These are phyloP conservation scores for Sprattus sprattus DNA, from an alignment of 2,113 vertebrate species.

Conservation along the genomic window DNA sequence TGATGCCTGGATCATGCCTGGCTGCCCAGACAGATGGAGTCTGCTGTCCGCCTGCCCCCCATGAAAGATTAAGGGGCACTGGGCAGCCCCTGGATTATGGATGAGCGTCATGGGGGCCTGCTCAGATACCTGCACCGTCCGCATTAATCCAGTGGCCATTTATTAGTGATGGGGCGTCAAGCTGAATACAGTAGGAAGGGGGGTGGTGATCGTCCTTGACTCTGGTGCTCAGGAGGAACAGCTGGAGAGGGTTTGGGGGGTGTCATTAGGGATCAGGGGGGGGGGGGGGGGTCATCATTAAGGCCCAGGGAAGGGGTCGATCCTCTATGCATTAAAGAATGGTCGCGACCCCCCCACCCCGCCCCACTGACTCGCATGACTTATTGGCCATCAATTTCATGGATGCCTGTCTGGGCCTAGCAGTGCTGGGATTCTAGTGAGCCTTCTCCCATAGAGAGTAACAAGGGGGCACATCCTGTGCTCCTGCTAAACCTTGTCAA, in stretches of 20 bases:
- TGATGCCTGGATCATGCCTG: neutral
- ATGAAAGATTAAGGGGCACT: conserved; percentile 37
- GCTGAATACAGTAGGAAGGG: conserved; percentile 22
- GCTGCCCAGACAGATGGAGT: neutral
- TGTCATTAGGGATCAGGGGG: neutral
- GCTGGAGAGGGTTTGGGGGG: neutral
- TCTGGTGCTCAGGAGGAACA: neutral
- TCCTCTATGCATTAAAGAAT: neutral
- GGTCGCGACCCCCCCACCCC: neutral
- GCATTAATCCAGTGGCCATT: conserved; percentile 44
- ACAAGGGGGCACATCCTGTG: neutral
- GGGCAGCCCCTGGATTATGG: conserved; percentile 43
- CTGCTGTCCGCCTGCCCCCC: neutral
- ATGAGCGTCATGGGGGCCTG: conserved; percentile 31
- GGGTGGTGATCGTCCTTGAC: neutral
- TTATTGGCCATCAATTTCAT: neutral
- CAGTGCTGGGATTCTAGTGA: neutral
- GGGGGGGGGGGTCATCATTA: neutral
- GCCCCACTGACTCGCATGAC: neutral
- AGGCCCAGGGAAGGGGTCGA: neutral
- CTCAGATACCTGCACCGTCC: conserved; percentile 34
- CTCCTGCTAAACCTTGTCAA: neutral
- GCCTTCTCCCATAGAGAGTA: neutral
- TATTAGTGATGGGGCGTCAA: conserved; percentile 47
- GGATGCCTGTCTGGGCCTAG: neutral